Evolutionary conservation across 1,140 invertebrate species (phyloP).

Genomic region (Parapsyche elsis): DNA sequence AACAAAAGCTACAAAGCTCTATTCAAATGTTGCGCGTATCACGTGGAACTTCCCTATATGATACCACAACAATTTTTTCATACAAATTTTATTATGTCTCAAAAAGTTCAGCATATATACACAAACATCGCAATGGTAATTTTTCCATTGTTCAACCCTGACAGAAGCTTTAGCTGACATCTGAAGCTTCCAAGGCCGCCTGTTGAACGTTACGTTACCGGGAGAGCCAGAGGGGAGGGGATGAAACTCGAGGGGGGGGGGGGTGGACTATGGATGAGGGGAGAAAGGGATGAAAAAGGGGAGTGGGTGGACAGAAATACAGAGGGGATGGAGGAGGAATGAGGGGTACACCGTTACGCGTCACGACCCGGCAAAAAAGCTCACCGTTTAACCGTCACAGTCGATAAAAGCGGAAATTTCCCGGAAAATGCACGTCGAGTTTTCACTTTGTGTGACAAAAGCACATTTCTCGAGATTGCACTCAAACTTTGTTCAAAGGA

Average conservation of each 20-base stretch:
- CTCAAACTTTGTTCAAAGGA: not conserved
- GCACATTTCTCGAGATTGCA: not conserved
- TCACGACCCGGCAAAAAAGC: not conserved
- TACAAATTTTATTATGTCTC: too few species aligned
- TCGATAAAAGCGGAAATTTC: not conserved
- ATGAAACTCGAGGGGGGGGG: not conserved
- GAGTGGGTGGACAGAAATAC: not conserved
- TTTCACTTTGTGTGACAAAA: not conserved
- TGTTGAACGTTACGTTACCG: constrained; percentile 36
- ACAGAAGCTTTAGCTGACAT: constrained; percentile 35
- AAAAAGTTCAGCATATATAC: too few species aligned
- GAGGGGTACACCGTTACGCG: not conserved
- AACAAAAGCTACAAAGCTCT: too few species aligned
- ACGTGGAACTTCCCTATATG: too few species aligned
- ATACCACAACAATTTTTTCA: too few species aligned
- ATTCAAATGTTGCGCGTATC: too few species aligned
- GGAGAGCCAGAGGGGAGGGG: not conserved
- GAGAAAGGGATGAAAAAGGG: not conserved
- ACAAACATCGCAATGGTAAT: too few species aligned
- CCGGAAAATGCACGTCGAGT: not conserved
- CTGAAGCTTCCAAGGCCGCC: constrained; percentile 42
- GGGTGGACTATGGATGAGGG: not conserved
- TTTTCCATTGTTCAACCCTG: constrained; percentile 6
- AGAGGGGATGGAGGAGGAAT: not conserved
- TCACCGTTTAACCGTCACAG: constrained; percentile 11